Conservation (phyloP, 2,113 vertebrate species). For the Tricholaema leucomelas region DNA sequence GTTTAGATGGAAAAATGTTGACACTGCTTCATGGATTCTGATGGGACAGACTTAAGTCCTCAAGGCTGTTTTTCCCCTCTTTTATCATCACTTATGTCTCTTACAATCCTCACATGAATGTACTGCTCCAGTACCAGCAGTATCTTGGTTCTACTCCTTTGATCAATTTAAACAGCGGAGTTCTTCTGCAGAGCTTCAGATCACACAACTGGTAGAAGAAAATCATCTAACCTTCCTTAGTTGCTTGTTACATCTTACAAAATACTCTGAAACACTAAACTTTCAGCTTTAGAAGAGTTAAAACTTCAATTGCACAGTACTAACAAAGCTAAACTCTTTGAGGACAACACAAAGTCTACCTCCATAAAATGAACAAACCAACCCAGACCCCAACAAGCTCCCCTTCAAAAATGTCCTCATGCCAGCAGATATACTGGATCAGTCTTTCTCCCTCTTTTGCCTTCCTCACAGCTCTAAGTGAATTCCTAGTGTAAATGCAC, state of each 20-base stretch:
- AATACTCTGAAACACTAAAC: background rate
- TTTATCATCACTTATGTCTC: background rate
- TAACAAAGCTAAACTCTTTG: conserved; percentile 1
- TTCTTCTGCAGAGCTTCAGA: background rate
- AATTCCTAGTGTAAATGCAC: background rate
- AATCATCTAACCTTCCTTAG: background rate
- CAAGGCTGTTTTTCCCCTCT: background rate
- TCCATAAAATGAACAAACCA: background rate
- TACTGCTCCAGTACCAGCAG: background rate
- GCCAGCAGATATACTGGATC: background rate
- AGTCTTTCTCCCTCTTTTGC: background rate
- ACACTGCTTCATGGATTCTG: background rate
- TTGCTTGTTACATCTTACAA: background rate
- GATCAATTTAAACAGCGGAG: background rate
- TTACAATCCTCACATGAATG: background rate
- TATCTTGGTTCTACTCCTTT: background rate
- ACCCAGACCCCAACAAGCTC: background rate
- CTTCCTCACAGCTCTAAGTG: background rate
- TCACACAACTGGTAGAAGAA: background rate
- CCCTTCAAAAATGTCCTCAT: background rate
- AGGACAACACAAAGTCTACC: background rate
- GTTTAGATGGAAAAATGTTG: background rate
- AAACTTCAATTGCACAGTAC: background rate
- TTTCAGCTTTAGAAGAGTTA: background rate
- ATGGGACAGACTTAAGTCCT: background rate